Conservation (phyloP, 1,140 invertebrate genomes). For the Telenomus remus region DNA sequence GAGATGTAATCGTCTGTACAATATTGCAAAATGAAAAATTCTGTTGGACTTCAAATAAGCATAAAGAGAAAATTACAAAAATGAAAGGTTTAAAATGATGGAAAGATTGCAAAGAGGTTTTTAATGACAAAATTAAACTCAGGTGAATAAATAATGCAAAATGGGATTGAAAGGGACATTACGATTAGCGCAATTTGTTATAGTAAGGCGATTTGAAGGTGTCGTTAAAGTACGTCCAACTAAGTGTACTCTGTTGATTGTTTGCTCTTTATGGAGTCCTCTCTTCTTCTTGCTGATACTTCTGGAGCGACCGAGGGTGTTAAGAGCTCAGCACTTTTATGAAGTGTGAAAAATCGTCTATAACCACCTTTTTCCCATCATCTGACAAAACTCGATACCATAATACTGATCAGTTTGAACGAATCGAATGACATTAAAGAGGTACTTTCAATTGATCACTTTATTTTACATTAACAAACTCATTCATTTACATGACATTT, state of each 20-base stretch:
- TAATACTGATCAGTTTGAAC: not conserved
- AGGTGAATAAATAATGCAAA: too few species aligned
- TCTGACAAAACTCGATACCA: constrained; percentile 1
- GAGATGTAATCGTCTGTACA: too few species aligned
- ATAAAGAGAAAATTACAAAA: too few species aligned
- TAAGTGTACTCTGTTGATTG: constrained; percentile 34
- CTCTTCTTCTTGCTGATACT: constrained; percentile 15
- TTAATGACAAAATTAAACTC: too few species aligned
- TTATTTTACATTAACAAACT: constrained; percentile 48
- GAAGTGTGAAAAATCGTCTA: constrained; percentile 42
- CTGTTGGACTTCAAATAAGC: too few species aligned
- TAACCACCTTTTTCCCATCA: constrained; percentile 26
- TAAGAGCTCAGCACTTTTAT: constrained; percentile 32
- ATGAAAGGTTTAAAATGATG: too few species aligned
- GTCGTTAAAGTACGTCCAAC: constrained; percentile 14
- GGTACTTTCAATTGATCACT: constrained; percentile 37
- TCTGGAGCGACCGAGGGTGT: constrained; percentile 17
- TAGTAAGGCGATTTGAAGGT: not conserved
- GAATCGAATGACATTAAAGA: constrained; percentile 1
- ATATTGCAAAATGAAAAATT: too few species aligned
- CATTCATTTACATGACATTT: constrained; percentile 30
- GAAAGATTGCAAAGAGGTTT: too few species aligned
- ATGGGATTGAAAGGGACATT: too few species aligned
- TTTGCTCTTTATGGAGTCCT: constrained; percentile 33
- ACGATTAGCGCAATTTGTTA: not conserved